Percentiles rank a stretch among this genome's conserved stretches.
Conservation (phyloP, 1,140 invertebrate species). For the Habropoda laboriosa region DNA sequence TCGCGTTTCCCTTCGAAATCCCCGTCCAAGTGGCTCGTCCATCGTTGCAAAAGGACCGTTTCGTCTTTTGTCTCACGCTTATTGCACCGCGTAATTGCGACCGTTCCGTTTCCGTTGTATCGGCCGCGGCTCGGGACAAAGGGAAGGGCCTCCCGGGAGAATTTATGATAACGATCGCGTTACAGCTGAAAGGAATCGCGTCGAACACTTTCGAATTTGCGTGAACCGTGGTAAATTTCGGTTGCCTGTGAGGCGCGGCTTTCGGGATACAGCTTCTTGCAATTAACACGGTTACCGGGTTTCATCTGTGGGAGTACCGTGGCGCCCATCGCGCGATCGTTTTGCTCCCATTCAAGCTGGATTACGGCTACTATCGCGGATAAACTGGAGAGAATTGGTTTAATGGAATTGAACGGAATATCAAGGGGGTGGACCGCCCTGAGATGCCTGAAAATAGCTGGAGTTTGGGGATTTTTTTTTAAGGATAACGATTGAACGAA, state of each 20-base stretch:
- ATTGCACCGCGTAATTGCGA: constrained; percentile 41
- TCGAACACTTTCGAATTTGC: neutral
- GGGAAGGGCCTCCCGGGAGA: neutral
- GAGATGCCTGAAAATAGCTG: too few species aligned
- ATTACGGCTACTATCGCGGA: too few species aligned
- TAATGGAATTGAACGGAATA: too few species aligned
- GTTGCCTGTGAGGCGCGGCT: neutral
- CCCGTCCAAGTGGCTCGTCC: constrained; percentile 12
- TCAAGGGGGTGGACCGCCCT: too few species aligned
- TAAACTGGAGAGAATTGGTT: too few species aligned
- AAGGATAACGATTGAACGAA: too few species aligned
- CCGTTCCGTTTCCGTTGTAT: constrained; percentile 4
- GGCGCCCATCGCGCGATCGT: too few species aligned
- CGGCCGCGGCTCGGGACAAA: neutral
- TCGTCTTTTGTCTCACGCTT: constrained; percentile 36
- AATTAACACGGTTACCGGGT: neutral
- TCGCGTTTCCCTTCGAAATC: constrained; percentile 11
- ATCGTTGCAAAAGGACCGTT: constrained; percentile 6
- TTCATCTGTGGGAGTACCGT: neutral
- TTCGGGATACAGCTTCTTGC: neutral
- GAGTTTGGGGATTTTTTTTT: too few species aligned
- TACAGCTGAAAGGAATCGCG: neutral
- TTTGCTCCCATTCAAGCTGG: too few species aligned
- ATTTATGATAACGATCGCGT: constrained; percentile 7
- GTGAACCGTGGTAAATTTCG: neutral